phyloP scores from a whole-genome alignment of 2,113 vertebrate species.

The Cercocebus atys region DNA sequence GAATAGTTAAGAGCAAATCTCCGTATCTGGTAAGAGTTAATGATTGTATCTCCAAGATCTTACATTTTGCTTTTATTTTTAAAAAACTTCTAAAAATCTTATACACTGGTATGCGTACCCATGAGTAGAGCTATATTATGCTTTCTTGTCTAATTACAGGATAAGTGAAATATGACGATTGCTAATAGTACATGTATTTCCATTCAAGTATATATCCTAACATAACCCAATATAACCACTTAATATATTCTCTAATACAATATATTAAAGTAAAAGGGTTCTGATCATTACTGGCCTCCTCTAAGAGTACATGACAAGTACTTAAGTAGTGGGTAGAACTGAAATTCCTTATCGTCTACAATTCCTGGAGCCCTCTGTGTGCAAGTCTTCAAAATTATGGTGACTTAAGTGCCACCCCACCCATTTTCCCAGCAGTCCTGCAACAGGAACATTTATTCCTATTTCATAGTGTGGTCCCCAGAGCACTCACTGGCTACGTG shows the following conservation, averaged over 20 bases:
- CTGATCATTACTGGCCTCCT: not conserved
- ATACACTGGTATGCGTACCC: not conserved
- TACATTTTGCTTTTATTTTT: conserved; percentile 15
- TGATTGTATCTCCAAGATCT: not conserved
- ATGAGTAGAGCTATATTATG: not conserved
- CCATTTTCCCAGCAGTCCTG: not conserved
- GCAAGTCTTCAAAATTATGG: not conserved
- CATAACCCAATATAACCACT: not conserved
- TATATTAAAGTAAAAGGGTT: not conserved
- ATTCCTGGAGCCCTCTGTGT: not conserved
- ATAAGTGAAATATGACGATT: not conserved
- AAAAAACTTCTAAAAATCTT: conserved; percentile 37
- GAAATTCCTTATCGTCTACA: not conserved
- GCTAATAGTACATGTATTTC: not conserved
- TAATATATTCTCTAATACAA: not conserved
- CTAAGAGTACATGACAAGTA: not conserved
- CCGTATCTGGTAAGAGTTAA: not conserved
- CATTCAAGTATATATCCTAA: not conserved
- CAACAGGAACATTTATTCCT: not conserved
- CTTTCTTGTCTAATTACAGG: not conserved
- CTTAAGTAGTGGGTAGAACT: not conserved
- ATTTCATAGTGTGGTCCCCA: not conserved
- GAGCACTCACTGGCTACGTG: not conserved
- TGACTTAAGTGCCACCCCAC: not conserved
- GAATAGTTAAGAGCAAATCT: not conserved